Percentiles rank a stretch among this genome's conserved stretches.
Evolutionary conservation across 1,140 invertebrate genomes (phyloP).

Genomic region (Aphidius gifuensis): DNA sequence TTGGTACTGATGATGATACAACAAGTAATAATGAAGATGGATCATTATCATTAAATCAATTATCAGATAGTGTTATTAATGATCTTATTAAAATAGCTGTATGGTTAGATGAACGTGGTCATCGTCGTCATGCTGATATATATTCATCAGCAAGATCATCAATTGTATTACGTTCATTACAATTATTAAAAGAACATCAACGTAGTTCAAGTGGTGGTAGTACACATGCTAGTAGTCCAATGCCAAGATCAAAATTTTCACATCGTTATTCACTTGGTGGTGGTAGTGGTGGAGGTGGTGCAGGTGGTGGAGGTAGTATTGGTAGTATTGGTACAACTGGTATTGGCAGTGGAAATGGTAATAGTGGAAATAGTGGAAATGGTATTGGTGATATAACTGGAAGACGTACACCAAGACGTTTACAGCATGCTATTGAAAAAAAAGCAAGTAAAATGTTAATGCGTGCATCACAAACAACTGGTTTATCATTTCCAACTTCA

Average conservation of each 20-base stretch:
- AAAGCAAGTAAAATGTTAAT: constrained; percentile 83
- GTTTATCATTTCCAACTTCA: constrained; percentile 43
- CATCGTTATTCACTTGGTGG: constrained; percentile 50
- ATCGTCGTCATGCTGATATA: constrained; percentile 75
- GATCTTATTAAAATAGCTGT: constrained; percentile 76
- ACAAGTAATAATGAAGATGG: constrained; percentile 49
- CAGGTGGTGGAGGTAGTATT: constrained; percentile 17
- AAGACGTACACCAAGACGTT: constrained; percentile 52
- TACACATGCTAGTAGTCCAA: constrained; percentile 52
- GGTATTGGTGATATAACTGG: constrained; percentile 41
- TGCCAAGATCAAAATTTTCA: constrained; percentile 56
- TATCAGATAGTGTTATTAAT: constrained; percentile 64
- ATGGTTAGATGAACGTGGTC: constrained; percentile 80
- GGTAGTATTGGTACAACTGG: no score
- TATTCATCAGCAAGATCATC: constrained; percentile 76
- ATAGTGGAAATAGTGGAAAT: no score
- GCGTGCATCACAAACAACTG: constrained; percentile 74
- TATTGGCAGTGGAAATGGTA: no score
- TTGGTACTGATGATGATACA: constrained; percentile 85
- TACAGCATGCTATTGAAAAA: constrained; percentile 70
- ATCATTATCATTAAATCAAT: constrained; percentile 54
- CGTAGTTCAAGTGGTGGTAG: constrained; percentile 71
- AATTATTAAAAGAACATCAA: constrained; percentile 77
- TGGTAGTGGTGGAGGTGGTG: constrained; percentile 44
- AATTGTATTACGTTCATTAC: constrained; percentile 73